These are phyloP conservation scores for Oncorhynchus keta DNA, from an alignment of 2,113 vertebrate species.

Conservation along the genomic window DNA sequence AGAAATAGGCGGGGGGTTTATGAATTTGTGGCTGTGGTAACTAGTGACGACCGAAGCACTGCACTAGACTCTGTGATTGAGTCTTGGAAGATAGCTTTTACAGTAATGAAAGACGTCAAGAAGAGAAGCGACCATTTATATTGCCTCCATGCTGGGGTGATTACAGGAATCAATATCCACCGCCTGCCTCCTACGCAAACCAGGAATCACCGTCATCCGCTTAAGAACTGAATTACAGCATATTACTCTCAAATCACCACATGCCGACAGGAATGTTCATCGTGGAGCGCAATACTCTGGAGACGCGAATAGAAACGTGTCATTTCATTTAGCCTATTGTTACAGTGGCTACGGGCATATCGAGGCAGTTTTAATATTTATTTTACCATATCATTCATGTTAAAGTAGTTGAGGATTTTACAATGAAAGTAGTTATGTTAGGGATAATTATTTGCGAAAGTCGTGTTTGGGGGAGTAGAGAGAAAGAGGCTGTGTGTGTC, in stretches of 20 bases:
- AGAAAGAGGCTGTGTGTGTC: neutral
- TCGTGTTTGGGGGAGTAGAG: neutral
- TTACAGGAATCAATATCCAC: conserved; percentile 47
- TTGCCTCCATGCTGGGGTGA: conserved; percentile 4
- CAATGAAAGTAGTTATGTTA: too few relatives aligned
- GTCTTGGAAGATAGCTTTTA: neutral
- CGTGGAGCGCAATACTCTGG: neutral
- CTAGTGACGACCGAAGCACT: too few relatives aligned
- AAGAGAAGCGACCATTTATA: conserved; percentile 31
- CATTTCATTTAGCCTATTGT: neutral
- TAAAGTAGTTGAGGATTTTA: too few relatives aligned
- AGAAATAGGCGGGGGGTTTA: too few relatives aligned
- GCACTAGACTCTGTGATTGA: neutral
- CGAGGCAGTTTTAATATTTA: too few relatives aligned
- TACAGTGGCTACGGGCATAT: too few relatives aligned
- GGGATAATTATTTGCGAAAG: too few relatives aligned
- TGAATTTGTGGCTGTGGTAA: too few relatives aligned
- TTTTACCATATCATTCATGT: too few relatives aligned
- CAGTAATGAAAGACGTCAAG: neutral
- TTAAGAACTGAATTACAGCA: conserved; percentile 43
- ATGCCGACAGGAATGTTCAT: neutral
- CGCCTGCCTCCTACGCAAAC: conserved; percentile 1
- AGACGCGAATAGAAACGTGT: neutral
- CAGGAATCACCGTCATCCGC: conserved; percentile 30
- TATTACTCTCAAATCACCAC: conserved; percentile 36